phyloP scores from a whole-genome alignment of 2,888 invertebrate species.

The Eilema sororculum region DNA sequence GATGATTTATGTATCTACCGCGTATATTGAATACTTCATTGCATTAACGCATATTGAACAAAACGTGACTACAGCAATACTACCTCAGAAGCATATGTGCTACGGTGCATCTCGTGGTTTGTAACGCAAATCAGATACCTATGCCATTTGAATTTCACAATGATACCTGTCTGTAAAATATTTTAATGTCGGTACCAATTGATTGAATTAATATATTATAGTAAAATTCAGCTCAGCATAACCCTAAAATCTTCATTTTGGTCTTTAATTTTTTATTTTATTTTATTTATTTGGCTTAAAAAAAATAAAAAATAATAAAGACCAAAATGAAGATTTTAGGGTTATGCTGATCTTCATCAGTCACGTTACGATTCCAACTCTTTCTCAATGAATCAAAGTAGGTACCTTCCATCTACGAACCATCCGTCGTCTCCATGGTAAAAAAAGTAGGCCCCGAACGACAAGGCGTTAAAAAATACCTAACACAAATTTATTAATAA shows the following conservation, averaged over 20 bases:
- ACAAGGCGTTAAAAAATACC: background rate
- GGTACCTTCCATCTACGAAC: no score
- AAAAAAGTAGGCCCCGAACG: background rate
- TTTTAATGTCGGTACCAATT: background rate
- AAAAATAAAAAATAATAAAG: no score
- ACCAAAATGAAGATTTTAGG: no score
- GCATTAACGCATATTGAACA: background rate
- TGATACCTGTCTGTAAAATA: background rate
- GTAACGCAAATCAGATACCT: conserved; percentile 7
- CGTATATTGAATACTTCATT: background rate
- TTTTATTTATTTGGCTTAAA: no score
- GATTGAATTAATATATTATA: no score
- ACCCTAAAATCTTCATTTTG: no score
- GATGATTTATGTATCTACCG: conserved; percentile 4
- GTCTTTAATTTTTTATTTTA: no score
- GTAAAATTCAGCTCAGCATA: no score
- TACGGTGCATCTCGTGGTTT: background rate
- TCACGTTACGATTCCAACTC: no score
- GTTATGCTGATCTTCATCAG: no score
- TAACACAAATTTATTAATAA: background rate
- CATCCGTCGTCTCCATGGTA: background rate
- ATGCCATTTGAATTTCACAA: no score
- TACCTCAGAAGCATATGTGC: background rate
- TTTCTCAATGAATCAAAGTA: no score
- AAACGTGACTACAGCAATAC: conserved; percentile 11